Base-by-base conservation (phyloP, 2,113 vertebrate species). In the Neogobius melanostomus region DNA sequence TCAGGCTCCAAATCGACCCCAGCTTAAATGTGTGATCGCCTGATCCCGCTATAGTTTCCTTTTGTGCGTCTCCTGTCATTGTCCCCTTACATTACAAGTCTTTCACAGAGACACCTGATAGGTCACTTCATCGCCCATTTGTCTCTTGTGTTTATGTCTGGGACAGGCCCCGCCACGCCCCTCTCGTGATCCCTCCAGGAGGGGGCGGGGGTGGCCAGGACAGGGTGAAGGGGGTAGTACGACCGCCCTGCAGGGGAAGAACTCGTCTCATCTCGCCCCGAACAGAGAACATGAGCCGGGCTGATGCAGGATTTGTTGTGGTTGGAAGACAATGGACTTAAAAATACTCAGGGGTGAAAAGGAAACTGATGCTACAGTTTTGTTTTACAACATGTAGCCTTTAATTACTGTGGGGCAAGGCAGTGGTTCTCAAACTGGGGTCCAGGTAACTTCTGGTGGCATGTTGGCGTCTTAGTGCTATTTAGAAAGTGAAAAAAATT, bases 81-180 rank as follows among this genome's bases (percentile, higher is more conserved):
- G 85, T 90, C 77, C 85, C 69, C 72, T 77, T 71, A 85, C 74
- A 74, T 88, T 85, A 87, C 88, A 85, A 86, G 87, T 91, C 83
- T 84, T 88, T 82, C 47, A 44, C 46, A 70, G 64, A 45, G 62
- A 92, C 85, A 92, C 85, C 76, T 85, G 88, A 90, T 81, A 92
- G 71, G 69, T 77, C 83, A 84, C 83, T 87, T 75, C 76, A 45
- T n/a, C 50, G 72, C 74, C 75, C 85, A 90, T 93, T 92, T 89
- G 88, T 91, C 85, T 88, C 66, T 68, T 21, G 6, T 91, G 89
- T 90, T 91, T 89, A 88, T 59, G 75, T 92, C 85, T 91, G 84
- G 82, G 81, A 83, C 75, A 74, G 52, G 56, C 65, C 82, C 75
- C 57, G 14, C 28, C 28, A 70, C 21, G 56, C 8, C 73, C n/a